These are phyloP conservation scores for Brachionus manjavacas DNA, from an alignment of 1,140 invertebrate genomes.

Conservation along the genomic window DNA sequence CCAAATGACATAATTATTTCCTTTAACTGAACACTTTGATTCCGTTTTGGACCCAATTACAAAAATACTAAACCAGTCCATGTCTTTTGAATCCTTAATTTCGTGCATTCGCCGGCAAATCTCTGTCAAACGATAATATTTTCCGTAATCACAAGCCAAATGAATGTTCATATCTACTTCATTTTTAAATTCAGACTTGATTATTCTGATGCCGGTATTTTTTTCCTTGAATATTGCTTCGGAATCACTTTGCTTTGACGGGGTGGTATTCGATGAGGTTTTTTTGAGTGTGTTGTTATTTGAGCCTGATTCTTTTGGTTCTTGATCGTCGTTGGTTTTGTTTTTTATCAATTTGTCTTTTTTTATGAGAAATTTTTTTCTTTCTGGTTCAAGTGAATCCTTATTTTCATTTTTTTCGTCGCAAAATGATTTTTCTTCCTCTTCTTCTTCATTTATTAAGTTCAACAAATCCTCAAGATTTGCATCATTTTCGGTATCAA, in stretches of 20 bases:
- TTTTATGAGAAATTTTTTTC: slow-evolving; percentile 26
- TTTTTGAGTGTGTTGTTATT: background rate
- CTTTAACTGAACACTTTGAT: slow-evolving; percentile 32
- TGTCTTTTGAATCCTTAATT: slow-evolving; percentile 27
- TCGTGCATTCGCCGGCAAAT: background rate
- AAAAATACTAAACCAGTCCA: slow-evolving; percentile 38
- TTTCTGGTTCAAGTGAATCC: background rate
- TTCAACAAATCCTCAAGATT: slow-evolving; percentile 9
- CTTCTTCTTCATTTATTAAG: slow-evolving; percentile 19
- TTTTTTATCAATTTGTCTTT: slow-evolving; percentile 20
- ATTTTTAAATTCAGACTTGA: slow-evolving; percentile 20
- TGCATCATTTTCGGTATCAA: background rate
- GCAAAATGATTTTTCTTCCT: background rate
- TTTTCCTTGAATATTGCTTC: slow-evolving; percentile 34
- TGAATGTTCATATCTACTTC: slow-evolving; percentile 24
- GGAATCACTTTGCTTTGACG: background rate
- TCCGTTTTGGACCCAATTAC: slow-evolving; percentile 39
- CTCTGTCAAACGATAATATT: slow-evolving; percentile 17
- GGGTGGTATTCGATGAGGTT: background rate
- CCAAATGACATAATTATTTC: slow-evolving; percentile 39
- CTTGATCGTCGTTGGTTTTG: background rate
- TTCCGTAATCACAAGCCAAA: slow-evolving; percentile 35
- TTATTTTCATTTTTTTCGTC: background rate
- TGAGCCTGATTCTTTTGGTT: background rate
- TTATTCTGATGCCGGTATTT: slow-evolving; percentile 21